phyloP scores from a whole-genome alignment of 2,113 vertebrate genomes.

The Passer montanus region DNA sequence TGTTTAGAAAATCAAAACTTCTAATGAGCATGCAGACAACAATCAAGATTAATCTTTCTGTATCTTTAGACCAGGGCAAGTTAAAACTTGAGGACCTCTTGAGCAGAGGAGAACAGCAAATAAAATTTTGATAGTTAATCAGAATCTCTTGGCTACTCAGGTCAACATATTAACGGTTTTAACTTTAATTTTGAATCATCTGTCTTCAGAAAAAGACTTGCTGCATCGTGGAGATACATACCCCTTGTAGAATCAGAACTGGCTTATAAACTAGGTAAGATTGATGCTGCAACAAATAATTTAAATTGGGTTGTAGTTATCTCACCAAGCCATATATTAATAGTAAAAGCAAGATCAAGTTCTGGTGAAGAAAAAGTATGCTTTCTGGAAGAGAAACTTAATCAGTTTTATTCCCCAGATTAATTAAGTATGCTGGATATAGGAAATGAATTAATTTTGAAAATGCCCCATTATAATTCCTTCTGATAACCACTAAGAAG shows the following conservation, averaged over 20 bases:
- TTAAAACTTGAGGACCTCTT: background rate
- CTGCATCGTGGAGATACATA: background rate
- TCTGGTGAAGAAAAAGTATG: background rate
- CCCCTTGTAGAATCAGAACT: background rate
- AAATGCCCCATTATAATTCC: constrained; percentile 11
- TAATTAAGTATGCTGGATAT: constrained; percentile 20
- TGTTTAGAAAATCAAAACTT: background rate
- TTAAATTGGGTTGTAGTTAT: background rate
- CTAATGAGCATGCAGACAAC: background rate
- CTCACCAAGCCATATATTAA: background rate
- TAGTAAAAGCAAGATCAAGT: background rate
- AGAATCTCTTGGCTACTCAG: background rate
- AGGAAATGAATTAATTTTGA: constrained; percentile 41
- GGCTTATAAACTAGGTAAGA: background rate
- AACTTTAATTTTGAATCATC: background rate
- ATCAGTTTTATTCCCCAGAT: constrained; percentile 32
- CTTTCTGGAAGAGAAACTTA: background rate
- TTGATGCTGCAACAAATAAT: background rate
- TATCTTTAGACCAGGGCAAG: background rate
- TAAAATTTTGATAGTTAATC: background rate
- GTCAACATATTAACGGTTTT: background rate
- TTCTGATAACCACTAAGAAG: constrained; percentile 35
- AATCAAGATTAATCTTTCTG: background rate
- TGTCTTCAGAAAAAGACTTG: background rate
- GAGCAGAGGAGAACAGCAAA: background rate